Evolutionary conservation across 1,140 invertebrate species (phyloP).

Genomic region (honey bee (Apis mellifera)): Amel_HAv3.1 CM009931.2:17011501-17012000

Average conservation of each 20-base stretch:
- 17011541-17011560: neutral
- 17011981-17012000: neutral
- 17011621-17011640: neutral
- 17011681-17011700: neutral
- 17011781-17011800: neutral
- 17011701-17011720: neutral
- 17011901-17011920: constrained; percentile 33
- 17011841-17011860: constrained; percentile 8
- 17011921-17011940: constrained; percentile 33
- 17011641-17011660: neutral
- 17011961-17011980: constrained; percentile 53
- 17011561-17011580: neutral
- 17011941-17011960: constrained; percentile 45
- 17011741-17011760: constrained; percentile 12
- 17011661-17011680: neutral
- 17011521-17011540: neutral
- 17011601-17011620: neutral
- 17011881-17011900: constrained; percentile 22
- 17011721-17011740: constrained; percentile 20
- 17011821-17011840: neutral
- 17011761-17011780: constrained; percentile 1
- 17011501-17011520: neutral
- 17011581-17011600: neutral
- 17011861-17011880: constrained; percentile 45
- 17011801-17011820: neutral